Conservation (phyloP, 2,113 vertebrate species). For the Heptranchias perlo region DNA sequence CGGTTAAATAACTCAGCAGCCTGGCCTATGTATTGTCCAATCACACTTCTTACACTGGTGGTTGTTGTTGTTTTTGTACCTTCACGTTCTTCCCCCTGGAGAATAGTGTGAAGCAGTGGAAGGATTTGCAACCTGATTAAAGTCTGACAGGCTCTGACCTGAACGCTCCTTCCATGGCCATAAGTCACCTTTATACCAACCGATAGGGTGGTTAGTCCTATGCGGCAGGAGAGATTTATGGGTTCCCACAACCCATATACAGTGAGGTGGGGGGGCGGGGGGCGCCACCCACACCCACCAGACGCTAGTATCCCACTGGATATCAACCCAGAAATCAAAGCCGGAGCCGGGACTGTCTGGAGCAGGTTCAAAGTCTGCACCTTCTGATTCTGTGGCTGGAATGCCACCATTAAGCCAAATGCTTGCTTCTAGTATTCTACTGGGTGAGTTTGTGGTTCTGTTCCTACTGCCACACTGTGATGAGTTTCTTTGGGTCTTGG, state of each 20-base stretch:
- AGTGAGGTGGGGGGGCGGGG: too few relatives aligned
- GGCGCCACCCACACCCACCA: too few relatives aligned
- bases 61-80: background rate
- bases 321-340: background rate
- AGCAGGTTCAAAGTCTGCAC: background rate
- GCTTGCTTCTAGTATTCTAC: background rate
- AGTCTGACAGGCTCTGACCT: too few relatives aligned
- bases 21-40: background rate
- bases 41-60: background rate
- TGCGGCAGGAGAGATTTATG: background rate
- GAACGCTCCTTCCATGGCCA: background rate
- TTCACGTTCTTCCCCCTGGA: background rate
- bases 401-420: background rate
- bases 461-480: background rate
- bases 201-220: background rate
- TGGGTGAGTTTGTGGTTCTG: background rate
- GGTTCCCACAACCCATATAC: too few relatives aligned
- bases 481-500: background rate
- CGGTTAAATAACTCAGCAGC: background rate
- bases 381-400: background rate
- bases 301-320: background rate
- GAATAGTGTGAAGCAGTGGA: background rate
- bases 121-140: background rate
- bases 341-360: background rate
- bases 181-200: too few relatives aligned